These are phyloP conservation scores for Coenonympha glycerion DNA, from an alignment of 2,888 invertebrate genomes.

Conservation along the genomic window DNA sequence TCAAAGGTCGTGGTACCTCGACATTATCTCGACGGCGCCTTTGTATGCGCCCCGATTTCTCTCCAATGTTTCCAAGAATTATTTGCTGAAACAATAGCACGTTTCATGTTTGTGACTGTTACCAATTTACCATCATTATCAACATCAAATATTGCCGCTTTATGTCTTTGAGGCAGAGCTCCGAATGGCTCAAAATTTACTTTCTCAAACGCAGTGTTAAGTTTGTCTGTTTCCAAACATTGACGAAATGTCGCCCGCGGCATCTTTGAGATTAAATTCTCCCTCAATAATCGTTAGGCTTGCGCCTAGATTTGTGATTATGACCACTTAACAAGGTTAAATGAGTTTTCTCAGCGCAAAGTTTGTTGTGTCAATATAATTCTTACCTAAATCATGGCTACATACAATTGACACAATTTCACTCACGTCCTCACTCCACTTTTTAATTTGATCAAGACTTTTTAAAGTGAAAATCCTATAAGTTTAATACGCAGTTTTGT, in stretches of 20 bases:
- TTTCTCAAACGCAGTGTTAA: constrained; percentile 23
- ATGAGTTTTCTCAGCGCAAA: constrained; percentile 25
- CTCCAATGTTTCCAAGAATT: constrained; percentile 64
- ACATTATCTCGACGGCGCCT: constrained; percentile 51
- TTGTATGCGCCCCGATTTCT: constrained; percentile 62
- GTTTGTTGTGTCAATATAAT: constrained; percentile 12
- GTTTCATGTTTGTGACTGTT: constrained; percentile 52
- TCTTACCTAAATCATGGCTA: constrained; percentile 7
- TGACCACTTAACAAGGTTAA: constrained; percentile 39
- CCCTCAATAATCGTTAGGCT: constrained; percentile 64
- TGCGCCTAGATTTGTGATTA: constrained; percentile 63
- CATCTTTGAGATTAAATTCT: constrained; percentile 66
- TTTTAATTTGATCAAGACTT: not conserved
- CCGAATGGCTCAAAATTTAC: constrained; percentile 26
- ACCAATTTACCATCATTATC: constrained; percentile 31
- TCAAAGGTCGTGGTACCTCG: constrained; percentile 36
- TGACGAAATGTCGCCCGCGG: constrained; percentile 61
- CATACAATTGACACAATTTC: constrained; percentile 7
- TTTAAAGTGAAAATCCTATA: too few relatives aligned
- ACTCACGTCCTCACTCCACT: not conserved
- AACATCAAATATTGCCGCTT: constrained; percentile 19
- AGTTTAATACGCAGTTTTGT: too few relatives aligned
- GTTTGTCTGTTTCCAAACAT: constrained; percentile 48
- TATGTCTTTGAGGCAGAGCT: constrained; percentile 34
- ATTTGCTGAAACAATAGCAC: constrained; percentile 73